Evolutionary conservation across 2,888 invertebrate genomes (phyloP), one percentile per base, ranked within the genome.

Genomic region (Synergus itoensis): DNA sequence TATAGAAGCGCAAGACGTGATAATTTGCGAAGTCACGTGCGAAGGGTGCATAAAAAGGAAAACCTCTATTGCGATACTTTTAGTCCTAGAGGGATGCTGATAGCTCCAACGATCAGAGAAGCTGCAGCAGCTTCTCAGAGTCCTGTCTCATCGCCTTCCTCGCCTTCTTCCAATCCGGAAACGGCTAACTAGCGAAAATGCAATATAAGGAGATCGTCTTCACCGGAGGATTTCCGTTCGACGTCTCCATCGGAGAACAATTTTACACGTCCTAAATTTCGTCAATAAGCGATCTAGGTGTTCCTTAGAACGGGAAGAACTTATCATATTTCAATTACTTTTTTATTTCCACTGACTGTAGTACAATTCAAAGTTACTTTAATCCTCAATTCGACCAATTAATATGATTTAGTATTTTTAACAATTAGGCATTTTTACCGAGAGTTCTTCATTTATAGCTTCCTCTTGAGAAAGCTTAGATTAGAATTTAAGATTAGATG

Each of bases 61-160:
- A 94, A 94, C 85, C 91, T 94, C 82, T 93, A 93, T 83, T 93
- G 94, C 88, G 94, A 94, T 87, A 94, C 94, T 40, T 94, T 94
- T 88, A 93, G 93, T 80, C 94, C 94, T 4, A 91, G 93, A 43
- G 93, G 93, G 40, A 92, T 93, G 92, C 84, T 93, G 81, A 86
- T 93, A 60, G 88, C 91, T 0, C 90, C 92, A 9, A 89, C 86
- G 18, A 81, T 86, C 18, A 81, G 83, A 76, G 85, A 77, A 63
- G 83, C 77, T 11, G 78, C 84, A 21, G 57, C 81, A 73, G 78
- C 79, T 76, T 83, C 84, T 40, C 86, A 87, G 78, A 89, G 86
- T 78, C 88, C 91, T 41, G 84, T 87, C 77, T 87, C 90, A 36
- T 89, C 90, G 81, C 89, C 89, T 77, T 88, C 90, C 63, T 89